These are phyloP conservation scores for Bradypodion pumilum DNA, from an alignment of 2,797 vertebrate species.

Conservation along the genomic window DNA sequence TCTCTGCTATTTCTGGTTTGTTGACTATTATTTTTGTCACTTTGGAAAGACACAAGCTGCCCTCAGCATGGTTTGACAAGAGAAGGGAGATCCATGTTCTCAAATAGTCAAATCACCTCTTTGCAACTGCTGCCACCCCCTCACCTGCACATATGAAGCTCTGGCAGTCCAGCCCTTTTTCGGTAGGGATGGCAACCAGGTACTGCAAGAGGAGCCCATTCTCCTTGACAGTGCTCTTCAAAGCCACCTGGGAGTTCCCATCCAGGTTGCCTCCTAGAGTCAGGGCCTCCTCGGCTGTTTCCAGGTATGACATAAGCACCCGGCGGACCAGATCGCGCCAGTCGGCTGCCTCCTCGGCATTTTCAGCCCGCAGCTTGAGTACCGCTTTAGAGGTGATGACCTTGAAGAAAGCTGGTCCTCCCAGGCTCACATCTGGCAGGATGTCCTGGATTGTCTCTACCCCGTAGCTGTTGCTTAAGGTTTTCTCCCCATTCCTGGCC, in stretches of 20 bases:
- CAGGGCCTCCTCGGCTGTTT: slow-evolving; percentile 80
- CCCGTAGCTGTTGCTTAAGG: slow-evolving; percentile 75
- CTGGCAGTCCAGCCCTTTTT: slow-evolving; percentile 91
- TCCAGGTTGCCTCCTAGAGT: slow-evolving; percentile 63
- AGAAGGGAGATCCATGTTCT: background rate
- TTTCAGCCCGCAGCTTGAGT: slow-evolving; percentile 85
- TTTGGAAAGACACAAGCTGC: background rate
- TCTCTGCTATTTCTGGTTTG: too few species aligned
- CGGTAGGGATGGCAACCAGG: slow-evolving; percentile 84
- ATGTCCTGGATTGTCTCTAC: slow-evolving; percentile 90
- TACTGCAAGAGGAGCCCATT: slow-evolving; percentile 83
- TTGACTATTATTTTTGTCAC: background rate
- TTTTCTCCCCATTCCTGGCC: slow-evolving; percentile 79
- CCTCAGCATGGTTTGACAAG: background rate
- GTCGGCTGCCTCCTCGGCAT: slow-evolving; percentile 76
- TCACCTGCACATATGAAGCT: slow-evolving; percentile 95
- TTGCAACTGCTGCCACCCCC: background rate
- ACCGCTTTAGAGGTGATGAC: slow-evolving; percentile 85
- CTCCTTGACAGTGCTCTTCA: slow-evolving; percentile 86
- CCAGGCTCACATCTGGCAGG: slow-evolving; percentile 86
- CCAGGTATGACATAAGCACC: slow-evolving; percentile 88
- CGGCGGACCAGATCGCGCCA: slow-evolving; percentile 89
- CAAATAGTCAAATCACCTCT: background rate
- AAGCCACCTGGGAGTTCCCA: slow-evolving; percentile 82
- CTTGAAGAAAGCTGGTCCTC: slow-evolving; percentile 89